These are phyloP conservation scores for Grammomys surdaster DNA, from an alignment of 2,113 vertebrate genomes.

Conservation along the genomic window DNA sequence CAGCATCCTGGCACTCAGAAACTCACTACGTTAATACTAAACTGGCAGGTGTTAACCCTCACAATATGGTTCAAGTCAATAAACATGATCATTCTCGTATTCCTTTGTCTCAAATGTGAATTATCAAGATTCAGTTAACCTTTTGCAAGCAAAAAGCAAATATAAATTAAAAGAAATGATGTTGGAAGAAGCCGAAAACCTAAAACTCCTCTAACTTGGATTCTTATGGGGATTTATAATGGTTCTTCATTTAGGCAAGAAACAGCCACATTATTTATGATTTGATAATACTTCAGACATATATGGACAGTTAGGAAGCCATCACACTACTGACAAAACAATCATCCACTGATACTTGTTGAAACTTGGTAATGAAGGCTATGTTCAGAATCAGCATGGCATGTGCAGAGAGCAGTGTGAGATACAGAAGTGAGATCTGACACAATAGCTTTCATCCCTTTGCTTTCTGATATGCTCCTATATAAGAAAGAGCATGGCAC, in stretches of 20 bases:
- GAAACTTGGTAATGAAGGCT: neutral
- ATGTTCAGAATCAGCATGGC: neutral
- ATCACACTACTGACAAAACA: neutral
- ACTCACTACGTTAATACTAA: neutral
- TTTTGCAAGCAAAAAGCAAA: neutral
- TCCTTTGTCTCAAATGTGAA: neutral
- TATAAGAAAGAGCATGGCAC: neutral
- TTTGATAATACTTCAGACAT: neutral
- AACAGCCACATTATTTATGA: neutral
- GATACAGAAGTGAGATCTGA: neutral
- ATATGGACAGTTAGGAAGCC: neutral
- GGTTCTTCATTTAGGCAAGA: neutral
- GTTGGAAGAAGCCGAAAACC: neutral
- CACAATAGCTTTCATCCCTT: neutral
- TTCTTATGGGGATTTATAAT: neutral
- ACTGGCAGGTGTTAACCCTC: neutral
- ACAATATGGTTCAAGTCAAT: neutral
- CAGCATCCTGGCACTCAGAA: neutral
- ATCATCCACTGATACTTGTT: neutral
- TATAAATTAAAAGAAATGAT: neutral
- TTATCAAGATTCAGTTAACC: neutral
- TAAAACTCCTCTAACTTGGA: neutral
- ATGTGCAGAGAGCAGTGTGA: too few species aligned
- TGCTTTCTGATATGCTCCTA: neutral
- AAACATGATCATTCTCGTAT: neutral